Evolutionary conservation across 2,888 invertebrate genomes (phyloP), one percentile per base, ranked within the genome.

Genomic region (Hirtodrosophila confusa): DNA sequence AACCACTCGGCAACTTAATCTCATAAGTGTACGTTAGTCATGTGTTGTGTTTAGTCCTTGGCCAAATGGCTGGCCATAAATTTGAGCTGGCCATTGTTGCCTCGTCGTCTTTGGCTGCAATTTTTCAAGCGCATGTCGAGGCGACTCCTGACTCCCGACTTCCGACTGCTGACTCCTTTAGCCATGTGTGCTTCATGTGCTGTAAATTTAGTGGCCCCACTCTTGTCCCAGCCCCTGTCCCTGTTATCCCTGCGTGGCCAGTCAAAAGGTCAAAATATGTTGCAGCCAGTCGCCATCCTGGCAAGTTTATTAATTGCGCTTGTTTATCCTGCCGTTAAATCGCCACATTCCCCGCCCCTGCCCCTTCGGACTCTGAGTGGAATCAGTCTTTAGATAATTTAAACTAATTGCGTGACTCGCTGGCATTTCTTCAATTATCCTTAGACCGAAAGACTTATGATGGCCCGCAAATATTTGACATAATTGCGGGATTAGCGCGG

Each of bases 21-120:
- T 72, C 74, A 63, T 89, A 84, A 84, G 86, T 89, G 89, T 78
- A 76, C 82, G 73, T 78, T 74, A 79, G 87, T 83, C 87, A 86
- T 88, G 82, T 76, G 71, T 57, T 61, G 69, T 61, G 66, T 63
- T 78, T 56, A 71, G 76, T 75, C 54, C 67, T 69, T 60, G 61
- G 76, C 87, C 83, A 79, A 88, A 86, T 89, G 87, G 80, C 70
- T 70, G 71, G 83, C 69, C 78, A 89, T 88, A 89, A 88, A 88
- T 88, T 88, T 11, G 45, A 17, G 54, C 37, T 70, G 61, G 69
- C 69, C 76, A 76, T 80, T 85, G 80, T 78, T 78, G 63, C 64
- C 56, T 60, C 57, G 17, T 56, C 69, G 56, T 77, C 76, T 72
- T 67, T 62, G 60, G 64, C 27, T 75, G 87, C 79, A 78, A 87